Percentiles rank a stretch among this genome's conserved stretches.
Conservation (phyloP, 2,113 vertebrate genomes). For the Meleagris gallopavo region DNA sequence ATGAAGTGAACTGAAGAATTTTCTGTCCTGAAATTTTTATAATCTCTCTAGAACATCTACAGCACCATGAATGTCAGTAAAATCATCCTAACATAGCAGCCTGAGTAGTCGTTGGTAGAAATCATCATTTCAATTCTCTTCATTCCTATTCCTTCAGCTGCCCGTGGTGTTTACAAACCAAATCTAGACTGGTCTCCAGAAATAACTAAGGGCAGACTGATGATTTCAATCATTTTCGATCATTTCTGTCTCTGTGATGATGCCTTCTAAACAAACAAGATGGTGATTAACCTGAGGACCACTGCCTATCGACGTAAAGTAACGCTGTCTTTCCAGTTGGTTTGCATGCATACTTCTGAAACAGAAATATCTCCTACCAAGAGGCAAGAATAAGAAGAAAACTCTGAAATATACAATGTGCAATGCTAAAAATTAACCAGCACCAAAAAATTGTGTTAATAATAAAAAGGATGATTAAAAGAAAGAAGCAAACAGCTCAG, state of each 20-base stretch:
- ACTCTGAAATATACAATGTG: not conserved
- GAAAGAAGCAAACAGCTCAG: not conserved
- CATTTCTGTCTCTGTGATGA: not conserved
- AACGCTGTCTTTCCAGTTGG: not conserved
- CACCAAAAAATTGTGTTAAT: not conserved
- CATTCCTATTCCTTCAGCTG: not conserved
- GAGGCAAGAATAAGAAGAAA: not conserved
- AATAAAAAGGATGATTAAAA: not conserved
- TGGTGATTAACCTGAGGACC: not conserved
- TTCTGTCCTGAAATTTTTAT: not conserved
- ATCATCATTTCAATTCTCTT: not conserved
- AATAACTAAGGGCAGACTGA: not conserved
- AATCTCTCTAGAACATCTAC: not conserved
- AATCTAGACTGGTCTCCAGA: not conserved
- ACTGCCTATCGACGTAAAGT: not conserved
- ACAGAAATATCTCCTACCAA: slow-evolving; percentile 1
- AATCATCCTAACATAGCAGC: not conserved
- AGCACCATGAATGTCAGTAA: not conserved
- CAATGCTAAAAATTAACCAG: not conserved
- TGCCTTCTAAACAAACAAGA: not conserved
- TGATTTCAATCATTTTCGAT: not conserved
- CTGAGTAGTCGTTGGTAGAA: not conserved
- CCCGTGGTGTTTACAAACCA: not conserved
- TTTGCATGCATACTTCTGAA: slow-evolving; percentile 1
- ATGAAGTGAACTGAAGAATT: not conserved